phyloP scores from a whole-genome alignment of 2,797 vertebrate species.

The Anolis apletophallus region DNA sequence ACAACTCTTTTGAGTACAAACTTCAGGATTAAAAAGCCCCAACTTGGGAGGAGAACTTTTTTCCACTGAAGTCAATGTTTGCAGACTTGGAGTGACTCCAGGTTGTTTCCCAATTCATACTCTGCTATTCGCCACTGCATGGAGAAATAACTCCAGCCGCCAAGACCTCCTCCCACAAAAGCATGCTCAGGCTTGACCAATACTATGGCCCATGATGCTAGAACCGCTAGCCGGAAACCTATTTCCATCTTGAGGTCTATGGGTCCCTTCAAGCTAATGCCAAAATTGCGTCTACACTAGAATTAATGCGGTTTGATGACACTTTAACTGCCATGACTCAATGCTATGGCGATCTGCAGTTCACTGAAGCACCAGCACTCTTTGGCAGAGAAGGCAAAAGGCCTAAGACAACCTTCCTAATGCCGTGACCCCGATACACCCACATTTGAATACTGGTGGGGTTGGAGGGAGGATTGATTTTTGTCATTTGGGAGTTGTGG shows the following conservation, averaged over 20 bases:
- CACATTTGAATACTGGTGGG: too few relatives aligned
- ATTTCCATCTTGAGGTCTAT: background rate
- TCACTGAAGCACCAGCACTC: too few relatives aligned
- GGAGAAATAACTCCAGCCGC: too few relatives aligned
- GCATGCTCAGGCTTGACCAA: background rate
- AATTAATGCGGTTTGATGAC: too few relatives aligned
- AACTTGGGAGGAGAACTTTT: accelerated
- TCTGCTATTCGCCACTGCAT: background rate
- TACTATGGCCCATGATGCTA: background rate
- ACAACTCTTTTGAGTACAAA: background rate
- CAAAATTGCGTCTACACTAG: background rate
- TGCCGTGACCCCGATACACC: too few relatives aligned
- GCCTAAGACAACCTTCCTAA: too few relatives aligned
- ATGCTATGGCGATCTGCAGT: too few relatives aligned
- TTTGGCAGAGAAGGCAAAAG: too few relatives aligned
- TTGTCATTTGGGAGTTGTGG: too few relatives aligned
- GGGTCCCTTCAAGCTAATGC: background rate
- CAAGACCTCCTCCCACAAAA: background rate
- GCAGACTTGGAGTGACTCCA: background rate
- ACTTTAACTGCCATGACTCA: too few relatives aligned
- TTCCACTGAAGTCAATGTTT: background rate
- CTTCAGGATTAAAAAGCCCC: background rate
- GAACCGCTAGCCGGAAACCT: background rate
- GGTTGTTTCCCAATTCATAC: background rate
- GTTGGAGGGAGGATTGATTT: too few relatives aligned